These are phyloP conservation scores for Nephrotoma flavescens DNA, from an alignment of 2,888 invertebrate species.

Conservation along the genomic window DNA sequence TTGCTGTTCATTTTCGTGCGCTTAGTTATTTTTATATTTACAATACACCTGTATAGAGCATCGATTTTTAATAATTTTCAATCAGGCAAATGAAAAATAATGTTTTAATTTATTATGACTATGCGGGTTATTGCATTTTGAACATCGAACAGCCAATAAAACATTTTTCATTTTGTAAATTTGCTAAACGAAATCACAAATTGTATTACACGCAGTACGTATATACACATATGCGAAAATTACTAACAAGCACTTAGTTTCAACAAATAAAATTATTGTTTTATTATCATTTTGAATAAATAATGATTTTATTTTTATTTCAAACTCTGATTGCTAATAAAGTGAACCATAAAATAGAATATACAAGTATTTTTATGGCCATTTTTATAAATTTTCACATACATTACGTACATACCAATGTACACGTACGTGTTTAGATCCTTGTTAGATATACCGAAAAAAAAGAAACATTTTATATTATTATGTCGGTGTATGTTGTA, in stretches of 20 bases:
- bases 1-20: not conserved
- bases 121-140: not conserved
- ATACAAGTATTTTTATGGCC: not conserved
- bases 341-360: not conserved
- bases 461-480: not conserved
- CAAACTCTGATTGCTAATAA: not conserved
- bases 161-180: not conserved
- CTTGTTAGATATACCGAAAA: not conserved
- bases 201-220: not conserved
- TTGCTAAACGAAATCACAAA: not conserved
- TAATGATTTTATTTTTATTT: not conserved
- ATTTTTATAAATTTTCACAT: not conserved
- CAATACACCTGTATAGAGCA: not conserved
- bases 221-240: not conserved
- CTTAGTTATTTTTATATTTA: not conserved
- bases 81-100: not conserved
- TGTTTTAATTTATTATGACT: not conserved
- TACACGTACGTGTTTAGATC: not conserved
- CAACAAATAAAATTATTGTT: not conserved
- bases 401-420: not conserved
- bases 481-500: not conserved
- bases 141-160: not conserved
- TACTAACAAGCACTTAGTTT: not conserved
- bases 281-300: not conserved
- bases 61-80: not conserved